These are phyloP conservation scores for Tromatobia lineatoria DNA, from an alignment of 2,888 invertebrate species.

Conservation along the genomic window DNA sequence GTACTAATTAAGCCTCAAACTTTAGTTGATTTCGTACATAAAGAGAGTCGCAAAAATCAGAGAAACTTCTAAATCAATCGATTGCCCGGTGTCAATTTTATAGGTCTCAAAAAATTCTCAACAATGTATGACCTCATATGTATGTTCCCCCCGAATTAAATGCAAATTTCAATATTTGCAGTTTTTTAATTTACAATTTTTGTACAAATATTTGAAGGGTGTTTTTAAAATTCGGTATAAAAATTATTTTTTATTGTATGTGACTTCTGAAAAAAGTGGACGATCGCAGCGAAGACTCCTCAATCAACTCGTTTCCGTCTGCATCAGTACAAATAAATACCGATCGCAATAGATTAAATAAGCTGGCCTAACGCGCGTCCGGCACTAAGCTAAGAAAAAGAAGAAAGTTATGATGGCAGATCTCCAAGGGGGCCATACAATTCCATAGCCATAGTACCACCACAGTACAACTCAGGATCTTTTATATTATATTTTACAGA, in stretches of 20 bases:
- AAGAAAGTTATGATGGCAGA: conserved; percentile 72
- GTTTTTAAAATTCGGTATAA: no score
- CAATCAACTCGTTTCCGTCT: conserved; percentile 50
- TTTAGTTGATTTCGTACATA: no score
- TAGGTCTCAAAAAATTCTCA: no score
- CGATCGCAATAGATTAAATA: conserved; percentile 59
- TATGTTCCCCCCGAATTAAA: no score
- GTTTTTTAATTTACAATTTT: no score
- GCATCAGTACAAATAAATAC: conserved; percentile 58
- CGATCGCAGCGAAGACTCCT: neutral
- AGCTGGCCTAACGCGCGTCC: conserved; percentile 44
- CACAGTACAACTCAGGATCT: conserved; percentile 85
- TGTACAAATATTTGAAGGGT: no score
- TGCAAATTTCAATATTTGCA: no score
- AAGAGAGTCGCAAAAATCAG: no score
- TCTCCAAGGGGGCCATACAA: conserved; percentile 74
- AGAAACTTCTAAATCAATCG: no score
- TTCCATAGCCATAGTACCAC: conserved; percentile 85
- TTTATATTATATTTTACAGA: conserved; percentile 86
- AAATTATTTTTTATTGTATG: neutral
- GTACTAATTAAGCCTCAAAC: no score
- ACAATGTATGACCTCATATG: no score
- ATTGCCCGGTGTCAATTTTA: no score
- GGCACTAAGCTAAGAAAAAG: conserved; percentile 49
- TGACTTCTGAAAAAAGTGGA: neutral